Evolutionary conservation across 2,888 invertebrate genomes (phyloP).

Genomic region (Tricholauxania praeusta): DNA sequence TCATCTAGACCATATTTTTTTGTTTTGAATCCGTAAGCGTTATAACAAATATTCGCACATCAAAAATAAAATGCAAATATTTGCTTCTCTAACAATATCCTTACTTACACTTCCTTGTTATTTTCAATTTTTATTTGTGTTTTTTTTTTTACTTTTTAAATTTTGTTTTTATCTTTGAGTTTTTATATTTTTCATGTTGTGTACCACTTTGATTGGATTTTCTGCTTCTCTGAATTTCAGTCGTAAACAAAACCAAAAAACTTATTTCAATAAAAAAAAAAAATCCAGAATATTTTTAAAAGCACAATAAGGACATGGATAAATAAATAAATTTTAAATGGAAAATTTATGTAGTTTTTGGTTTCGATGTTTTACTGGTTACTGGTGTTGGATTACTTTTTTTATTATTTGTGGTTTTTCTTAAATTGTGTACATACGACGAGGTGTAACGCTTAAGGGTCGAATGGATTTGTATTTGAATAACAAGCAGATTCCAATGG

Average conservation of each 20-base stretch:
- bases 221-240: slow-evolving; percentile 13
- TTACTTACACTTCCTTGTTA: not conserved
- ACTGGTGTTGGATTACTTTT: slow-evolving; percentile 44
- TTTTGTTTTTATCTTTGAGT: not conserved
- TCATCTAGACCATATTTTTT: no score
- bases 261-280: no score
- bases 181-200: not conserved
- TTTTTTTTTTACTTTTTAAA: slow-evolving; percentile 18
- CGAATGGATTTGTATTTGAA: no score
- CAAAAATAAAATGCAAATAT: not conserved
- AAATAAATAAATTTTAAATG: slow-evolving; percentile 54
- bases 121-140: slow-evolving; percentile 21
- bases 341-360: slow-evolving; percentile 57
- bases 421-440: not conserved
- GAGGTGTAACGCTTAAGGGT: no score
- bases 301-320: slow-evolving; percentile 6
- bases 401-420: slow-evolving; percentile 24
- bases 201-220: slow-evolving; percentile 1
- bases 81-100: not conserved
- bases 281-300: not conserved
- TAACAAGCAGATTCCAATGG: no score
- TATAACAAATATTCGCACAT: not conserved
- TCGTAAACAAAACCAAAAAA: slow-evolving; percentile 1
- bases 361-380: slow-evolving; percentile 37
- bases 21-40: no score